These are phyloP conservation scores for Cephalopachus bancanus DNA, from an alignment of 2,797 vertebrate genomes.

Conservation along the genomic window DNA sequence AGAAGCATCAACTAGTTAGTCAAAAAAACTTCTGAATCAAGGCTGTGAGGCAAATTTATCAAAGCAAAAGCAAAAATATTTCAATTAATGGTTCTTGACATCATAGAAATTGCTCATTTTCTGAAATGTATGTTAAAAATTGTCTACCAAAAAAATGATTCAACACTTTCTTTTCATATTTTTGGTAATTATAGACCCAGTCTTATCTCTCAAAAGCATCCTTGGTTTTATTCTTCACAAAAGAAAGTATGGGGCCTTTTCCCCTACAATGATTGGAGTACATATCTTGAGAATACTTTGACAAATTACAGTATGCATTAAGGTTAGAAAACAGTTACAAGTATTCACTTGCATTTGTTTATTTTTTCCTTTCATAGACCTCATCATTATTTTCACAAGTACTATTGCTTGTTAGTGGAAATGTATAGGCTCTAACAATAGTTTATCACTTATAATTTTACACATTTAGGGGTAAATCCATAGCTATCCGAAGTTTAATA, in stretches of 20 bases:
- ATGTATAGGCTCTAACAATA: constrained; percentile 70
- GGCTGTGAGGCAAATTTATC: constrained; percentile 82
- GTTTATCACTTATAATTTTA: constrained; percentile 62
- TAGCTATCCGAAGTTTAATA: constrained; percentile 72
- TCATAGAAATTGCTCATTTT: constrained; percentile 86
- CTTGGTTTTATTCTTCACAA: constrained; percentile 79
- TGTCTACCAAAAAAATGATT: constrained; percentile 84
- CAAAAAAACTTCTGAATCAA: constrained; percentile 78
- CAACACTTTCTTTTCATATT: constrained; percentile 84
- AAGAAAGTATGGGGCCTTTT: constrained; percentile 69
- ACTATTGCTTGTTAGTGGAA: constrained; percentile 38
- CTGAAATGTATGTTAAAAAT: constrained; percentile 85
- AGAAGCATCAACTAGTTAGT: constrained; percentile 75
- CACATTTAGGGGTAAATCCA: constrained; percentile 60
- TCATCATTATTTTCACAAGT: constrained; percentile 58
- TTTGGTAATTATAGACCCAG: constrained; percentile 82
- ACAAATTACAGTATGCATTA: constrained; percentile 65
- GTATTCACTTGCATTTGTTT: neutral
- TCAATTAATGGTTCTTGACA: constrained; percentile 87
- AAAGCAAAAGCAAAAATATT: constrained; percentile 84
- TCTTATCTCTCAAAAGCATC: constrained; percentile 81
- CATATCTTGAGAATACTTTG: constrained; percentile 70
- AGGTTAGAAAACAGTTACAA: constrained; percentile 78
- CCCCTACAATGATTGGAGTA: neutral
- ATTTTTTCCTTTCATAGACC: constrained; percentile 47